These are phyloP conservation scores for Burhinus bistriatus DNA, from an alignment of 2,113 vertebrate genomes.

Conservation along the genomic window DNA sequence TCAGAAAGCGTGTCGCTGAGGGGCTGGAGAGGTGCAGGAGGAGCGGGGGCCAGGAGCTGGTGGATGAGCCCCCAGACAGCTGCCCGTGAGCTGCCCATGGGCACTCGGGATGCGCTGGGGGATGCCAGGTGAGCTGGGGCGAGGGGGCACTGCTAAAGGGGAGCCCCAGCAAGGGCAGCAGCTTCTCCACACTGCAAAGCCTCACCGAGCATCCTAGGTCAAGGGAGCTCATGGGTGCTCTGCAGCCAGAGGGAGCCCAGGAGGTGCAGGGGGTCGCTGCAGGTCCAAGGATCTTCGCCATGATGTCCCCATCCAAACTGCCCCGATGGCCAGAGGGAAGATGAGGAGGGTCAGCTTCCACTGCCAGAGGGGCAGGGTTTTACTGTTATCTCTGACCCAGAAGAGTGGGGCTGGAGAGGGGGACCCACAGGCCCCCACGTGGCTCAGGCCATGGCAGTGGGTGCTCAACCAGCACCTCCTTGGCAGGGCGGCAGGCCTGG, in stretches of 20 bases:
- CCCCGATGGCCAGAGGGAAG: not conserved
- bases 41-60: not conserved
- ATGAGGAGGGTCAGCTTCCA: not conserved
- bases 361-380: not conserved
- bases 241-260: not conserved
- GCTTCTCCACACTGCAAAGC: not conserved
- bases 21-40: not conserved
- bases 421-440: not conserved
- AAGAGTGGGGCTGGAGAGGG: no score
- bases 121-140: not conserved
- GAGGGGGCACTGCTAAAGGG: not conserved
- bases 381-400: not conserved
- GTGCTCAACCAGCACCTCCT: not conserved
- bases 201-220: fast-evolving
- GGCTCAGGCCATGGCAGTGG: not conserved
- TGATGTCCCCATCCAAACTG: not conserved
- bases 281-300: not conserved
- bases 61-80: not conserved
- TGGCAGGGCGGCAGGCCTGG: not conserved
- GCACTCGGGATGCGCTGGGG: not conserved
- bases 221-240: not conserved
- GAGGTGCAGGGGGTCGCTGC: not conserved
- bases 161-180: not conserved
- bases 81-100: not conserved
- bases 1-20: not conserved